These are phyloP conservation scores for Himalopsyche japonica DNA, from an alignment of 2,888 invertebrate genomes.

Conservation along the genomic window DNA sequence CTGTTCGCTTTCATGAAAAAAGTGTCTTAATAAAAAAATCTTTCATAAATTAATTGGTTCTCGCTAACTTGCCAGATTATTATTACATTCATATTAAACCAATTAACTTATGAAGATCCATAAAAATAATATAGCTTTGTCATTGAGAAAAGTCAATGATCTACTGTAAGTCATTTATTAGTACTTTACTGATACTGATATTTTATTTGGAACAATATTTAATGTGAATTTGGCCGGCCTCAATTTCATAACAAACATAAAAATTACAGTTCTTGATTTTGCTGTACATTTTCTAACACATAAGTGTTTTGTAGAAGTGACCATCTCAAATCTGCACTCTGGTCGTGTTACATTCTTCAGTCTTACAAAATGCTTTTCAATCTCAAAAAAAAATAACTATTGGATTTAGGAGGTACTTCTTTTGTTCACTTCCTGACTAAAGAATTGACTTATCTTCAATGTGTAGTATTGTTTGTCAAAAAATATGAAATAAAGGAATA, in stretches of 20 bases:
- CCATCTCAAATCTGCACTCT: not conserved
- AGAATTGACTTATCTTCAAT: not conserved
- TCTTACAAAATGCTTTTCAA: not conserved
- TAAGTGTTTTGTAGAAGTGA: not conserved
- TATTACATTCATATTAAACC: not conserved
- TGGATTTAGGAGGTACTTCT: not conserved
- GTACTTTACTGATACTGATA: not conserved
- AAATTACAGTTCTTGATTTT: not conserved
- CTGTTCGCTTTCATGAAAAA: constrained; percentile 4
- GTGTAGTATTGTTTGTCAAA: not conserved
- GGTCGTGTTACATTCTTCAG: not conserved
- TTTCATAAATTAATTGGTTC: not conserved
- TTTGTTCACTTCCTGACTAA: not conserved
- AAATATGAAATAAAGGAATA: constrained; percentile 18
- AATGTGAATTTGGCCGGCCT: not conserved
- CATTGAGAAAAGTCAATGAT: not conserved
- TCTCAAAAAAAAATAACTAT: not conserved
- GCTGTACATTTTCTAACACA: too few relatives aligned
- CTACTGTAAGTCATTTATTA: not conserved
- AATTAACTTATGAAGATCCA: not conserved
- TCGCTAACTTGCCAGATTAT: not conserved
- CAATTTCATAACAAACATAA: not conserved
- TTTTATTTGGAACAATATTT: not conserved
- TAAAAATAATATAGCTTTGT: constrained; percentile 4
- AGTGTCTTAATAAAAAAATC: not conserved